These are phyloP conservation scores for Dendroctonus valens DNA, from an alignment of 1,140 invertebrate genomes.

Conservation along the genomic window DNA sequence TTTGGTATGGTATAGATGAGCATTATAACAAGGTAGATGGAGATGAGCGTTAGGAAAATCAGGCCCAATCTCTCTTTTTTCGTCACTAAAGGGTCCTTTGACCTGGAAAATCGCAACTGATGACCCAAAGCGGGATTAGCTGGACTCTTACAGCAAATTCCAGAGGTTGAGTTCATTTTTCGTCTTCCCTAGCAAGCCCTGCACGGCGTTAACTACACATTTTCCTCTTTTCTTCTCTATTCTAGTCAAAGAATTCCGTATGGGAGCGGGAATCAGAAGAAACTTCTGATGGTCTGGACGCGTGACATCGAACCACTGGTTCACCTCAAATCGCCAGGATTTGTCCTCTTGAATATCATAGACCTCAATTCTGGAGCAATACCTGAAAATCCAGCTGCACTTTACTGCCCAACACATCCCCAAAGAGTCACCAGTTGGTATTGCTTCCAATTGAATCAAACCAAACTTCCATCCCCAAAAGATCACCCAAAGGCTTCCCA, in stretches of 20 bases:
- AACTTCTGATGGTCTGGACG: neutral
- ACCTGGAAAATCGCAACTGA: neutral
- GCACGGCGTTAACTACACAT: neutral
- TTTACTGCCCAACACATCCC: too few relatives aligned
- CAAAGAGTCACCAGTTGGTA: constrained; percentile 34
- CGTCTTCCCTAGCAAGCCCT: constrained; percentile 5
- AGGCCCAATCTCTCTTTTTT: constrained; percentile 28
- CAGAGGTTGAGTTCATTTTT: constrained; percentile 15
- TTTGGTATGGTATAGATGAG: constrained; percentile 28
- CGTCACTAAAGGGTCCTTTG: constrained; percentile 20
- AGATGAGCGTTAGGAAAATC: constrained; percentile 31
- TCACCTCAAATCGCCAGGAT: constrained; percentile 34
- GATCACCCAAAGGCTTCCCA: constrained; percentile 31
- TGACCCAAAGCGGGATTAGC: neutral
- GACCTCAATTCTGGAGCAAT: constrained; percentile 34
- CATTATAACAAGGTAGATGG: constrained; percentile 28
- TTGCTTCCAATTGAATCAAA: constrained; percentile 37
- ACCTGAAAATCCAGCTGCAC: constrained; percentile 25
- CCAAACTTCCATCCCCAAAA: constrained; percentile 37
- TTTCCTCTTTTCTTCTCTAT: neutral
- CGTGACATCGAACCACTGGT: constrained; percentile 25
- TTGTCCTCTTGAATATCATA: constrained; percentile 36
- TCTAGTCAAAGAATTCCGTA: neutral
- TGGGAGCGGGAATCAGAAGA: neutral
- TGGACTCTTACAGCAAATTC: constrained; percentile 18